A percentile compares a stretch with the other conserved stretches of the same genome.
Evolutionary conservation across 2,888 invertebrate species (phyloP).

Genomic region (Cataglyphis livida): DNA sequence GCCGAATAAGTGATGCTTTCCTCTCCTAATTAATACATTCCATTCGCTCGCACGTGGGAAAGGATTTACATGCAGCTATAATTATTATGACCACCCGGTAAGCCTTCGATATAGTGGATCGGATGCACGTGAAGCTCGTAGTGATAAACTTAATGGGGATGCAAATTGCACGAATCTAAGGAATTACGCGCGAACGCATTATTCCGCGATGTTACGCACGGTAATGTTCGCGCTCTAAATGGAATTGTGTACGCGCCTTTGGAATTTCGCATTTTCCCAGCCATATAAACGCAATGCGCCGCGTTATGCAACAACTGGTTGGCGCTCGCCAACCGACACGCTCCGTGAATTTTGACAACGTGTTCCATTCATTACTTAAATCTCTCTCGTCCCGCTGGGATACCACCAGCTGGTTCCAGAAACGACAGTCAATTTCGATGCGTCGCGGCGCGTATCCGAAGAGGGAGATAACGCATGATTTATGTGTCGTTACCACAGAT

Average conservation of each 20-base stretch:
- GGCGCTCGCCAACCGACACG: constrained; percentile 78
- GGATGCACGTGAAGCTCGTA: constrained; percentile 15
- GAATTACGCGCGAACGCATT: neutral
- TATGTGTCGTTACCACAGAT: constrained; percentile 10
- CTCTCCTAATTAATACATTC: constrained; percentile 32
- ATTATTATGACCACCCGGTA: constrained; percentile 13
- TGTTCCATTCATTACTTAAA: constrained; percentile 70
- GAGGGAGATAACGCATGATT: constrained; percentile 5
- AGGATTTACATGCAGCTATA: constrained; percentile 37
- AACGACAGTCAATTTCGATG: constrained; percentile 21
- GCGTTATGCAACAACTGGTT: constrained; percentile 72
- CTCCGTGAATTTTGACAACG: constrained; percentile 76
- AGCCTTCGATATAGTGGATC: constrained; percentile 5
- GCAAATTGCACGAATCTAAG: neutral
- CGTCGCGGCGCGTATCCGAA: neutral
- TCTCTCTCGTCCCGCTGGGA: constrained; percentile 11
- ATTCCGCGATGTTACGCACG: constrained; percentile 37
- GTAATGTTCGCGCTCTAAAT: constrained; percentile 46
- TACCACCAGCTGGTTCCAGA: constrained; percentile 32
- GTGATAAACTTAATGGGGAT: constrained; percentile 21
- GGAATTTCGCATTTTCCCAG: constrained; percentile 77
- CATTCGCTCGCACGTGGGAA: constrained; percentile 26
- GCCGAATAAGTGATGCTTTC: constrained; percentile 11
- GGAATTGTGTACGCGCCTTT: constrained; percentile 49
- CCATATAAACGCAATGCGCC: constrained; percentile 65